Conservation (phyloP, 1,140 invertebrate species). For the Andricus grossulariae region DNA sequence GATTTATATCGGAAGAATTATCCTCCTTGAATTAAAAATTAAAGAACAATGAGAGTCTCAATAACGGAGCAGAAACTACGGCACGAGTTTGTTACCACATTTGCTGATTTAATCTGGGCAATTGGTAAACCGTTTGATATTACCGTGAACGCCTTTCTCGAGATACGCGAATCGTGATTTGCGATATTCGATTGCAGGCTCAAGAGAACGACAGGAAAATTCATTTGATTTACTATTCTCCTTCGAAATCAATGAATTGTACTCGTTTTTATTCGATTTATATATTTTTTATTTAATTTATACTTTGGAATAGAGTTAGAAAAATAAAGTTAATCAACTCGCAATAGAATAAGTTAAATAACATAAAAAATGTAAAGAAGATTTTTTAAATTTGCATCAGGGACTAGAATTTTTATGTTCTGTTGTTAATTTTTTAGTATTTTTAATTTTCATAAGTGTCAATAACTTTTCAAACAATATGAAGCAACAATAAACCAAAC, state of each 20-base stretch:
- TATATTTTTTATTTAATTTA: neutral
- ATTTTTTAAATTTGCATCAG: too few species aligned
- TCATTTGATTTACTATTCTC: neutral
- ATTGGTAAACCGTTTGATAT: conserved; percentile 55
- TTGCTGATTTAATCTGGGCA: conserved; percentile 52
- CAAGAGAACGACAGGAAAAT: conserved; percentile 9
- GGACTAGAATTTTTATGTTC: too few species aligned
- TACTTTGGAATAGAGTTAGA: too few species aligned
- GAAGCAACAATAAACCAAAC: too few species aligned
- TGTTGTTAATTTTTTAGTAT: too few species aligned
- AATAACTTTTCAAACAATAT: too few species aligned
- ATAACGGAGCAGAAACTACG: conserved; percentile 5
- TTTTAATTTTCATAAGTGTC: too few species aligned
- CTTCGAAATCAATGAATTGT: neutral
- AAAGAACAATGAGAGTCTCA: conserved; percentile 11
- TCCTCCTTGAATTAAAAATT: neutral
- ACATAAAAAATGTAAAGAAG: too few species aligned
- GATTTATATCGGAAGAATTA: neutral
- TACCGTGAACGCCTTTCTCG: conserved; percentile 37
- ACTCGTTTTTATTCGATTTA: neutral
- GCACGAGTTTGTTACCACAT: conserved; percentile 39
- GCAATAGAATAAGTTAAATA: too few species aligned
- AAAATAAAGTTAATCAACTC: too few species aligned
- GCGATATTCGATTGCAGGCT: conserved; percentile 10
- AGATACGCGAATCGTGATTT: conserved; percentile 21